These are phyloP conservation scores for Carcina quercana DNA, from an alignment of 2,888 invertebrate genomes.

Conservation along the genomic window DNA sequence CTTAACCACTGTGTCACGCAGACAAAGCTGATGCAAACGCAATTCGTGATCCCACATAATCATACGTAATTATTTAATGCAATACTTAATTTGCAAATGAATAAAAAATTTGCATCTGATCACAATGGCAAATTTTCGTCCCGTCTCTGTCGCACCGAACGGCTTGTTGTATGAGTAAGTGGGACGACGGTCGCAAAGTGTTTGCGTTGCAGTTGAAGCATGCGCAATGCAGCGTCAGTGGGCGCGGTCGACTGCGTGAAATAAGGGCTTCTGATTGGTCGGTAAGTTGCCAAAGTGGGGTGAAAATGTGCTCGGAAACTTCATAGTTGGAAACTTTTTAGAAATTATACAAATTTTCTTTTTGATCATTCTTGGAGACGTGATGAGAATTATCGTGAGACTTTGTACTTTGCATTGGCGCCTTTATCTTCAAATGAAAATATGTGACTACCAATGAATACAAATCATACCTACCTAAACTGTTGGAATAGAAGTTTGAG, in stretches of 20 bases:
- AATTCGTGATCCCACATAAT: constrained; percentile 46
- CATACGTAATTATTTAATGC: constrained; percentile 65
- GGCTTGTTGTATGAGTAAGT: constrained; percentile 29
- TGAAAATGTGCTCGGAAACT: constrained; percentile 48
- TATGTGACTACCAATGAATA: too few species aligned
- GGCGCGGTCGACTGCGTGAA: constrained; percentile 56
- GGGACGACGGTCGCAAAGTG: constrained; percentile 34
- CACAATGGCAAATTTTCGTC: constrained; percentile 39
- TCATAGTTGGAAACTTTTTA: constrained; percentile 57
- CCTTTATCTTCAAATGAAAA: constrained; percentile 2
- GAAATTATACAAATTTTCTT: constrained; percentile 39
- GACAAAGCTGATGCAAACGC: constrained; percentile 10
- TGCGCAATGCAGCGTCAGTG: constrained; percentile 63
- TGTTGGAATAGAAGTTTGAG: too few species aligned
- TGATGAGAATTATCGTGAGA: constrained; percentile 27
- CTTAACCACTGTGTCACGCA: constrained; percentile 25
- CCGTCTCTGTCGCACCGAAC: constrained; percentile 34
- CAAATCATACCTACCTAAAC: too few species aligned
- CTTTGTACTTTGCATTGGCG: constrained; percentile 6
- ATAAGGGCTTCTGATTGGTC: constrained; percentile 47
- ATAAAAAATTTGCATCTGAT: constrained; percentile 68
- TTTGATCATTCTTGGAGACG: constrained; percentile 32
- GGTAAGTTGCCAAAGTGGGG: constrained; percentile 46
- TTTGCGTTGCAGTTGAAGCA: constrained; percentile 50
- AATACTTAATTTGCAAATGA: constrained; percentile 64